These are phyloP conservation scores for Ormyrus labotus DNA, from an alignment of 2,888 invertebrate genomes.

Conservation along the genomic window DNA sequence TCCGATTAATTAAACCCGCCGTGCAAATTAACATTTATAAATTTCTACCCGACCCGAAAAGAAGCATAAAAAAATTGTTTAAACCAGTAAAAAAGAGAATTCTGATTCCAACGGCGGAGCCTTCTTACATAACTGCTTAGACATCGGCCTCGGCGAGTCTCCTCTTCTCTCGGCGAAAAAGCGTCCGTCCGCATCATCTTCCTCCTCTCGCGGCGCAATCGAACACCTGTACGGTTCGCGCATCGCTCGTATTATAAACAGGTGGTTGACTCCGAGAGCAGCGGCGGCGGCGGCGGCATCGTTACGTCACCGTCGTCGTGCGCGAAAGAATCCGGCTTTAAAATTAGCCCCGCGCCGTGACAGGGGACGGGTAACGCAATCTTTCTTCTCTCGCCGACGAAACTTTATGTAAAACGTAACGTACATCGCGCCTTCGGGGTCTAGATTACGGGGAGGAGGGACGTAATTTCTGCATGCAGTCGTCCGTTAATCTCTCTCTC, in stretches of 20 bases:
- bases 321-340: neutral
- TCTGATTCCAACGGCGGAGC: no score
- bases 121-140: neutral
- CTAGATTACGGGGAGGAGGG: neutral
- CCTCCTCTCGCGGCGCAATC: conserved; percentile 6
- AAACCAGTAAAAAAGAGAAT: no score
- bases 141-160: neutral
- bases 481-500: no score
- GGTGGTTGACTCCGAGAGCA: conserved; percentile 41
- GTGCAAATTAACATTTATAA: no score
- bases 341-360: conserved; percentile 23
- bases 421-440: neutral
- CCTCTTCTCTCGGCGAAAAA: neutral
- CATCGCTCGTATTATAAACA: conserved; percentile 25
- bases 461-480: no score
- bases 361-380: neutral
- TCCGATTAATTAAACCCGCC: no score
- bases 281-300: neutral
- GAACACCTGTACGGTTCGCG: conserved; percentile 7
- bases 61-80: no score
- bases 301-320: neutral
- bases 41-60: no score
- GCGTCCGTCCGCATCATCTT: neutral
- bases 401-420: conserved; percentile 19
- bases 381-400: neutral